A percentile compares a stretch with the other conserved stretches of the same genome.
These are phyloP conservation scores for Tympanoctomys barrerae DNA, from an alignment of 2,797 vertebrate genomes.

Conservation along the genomic window DNA sequence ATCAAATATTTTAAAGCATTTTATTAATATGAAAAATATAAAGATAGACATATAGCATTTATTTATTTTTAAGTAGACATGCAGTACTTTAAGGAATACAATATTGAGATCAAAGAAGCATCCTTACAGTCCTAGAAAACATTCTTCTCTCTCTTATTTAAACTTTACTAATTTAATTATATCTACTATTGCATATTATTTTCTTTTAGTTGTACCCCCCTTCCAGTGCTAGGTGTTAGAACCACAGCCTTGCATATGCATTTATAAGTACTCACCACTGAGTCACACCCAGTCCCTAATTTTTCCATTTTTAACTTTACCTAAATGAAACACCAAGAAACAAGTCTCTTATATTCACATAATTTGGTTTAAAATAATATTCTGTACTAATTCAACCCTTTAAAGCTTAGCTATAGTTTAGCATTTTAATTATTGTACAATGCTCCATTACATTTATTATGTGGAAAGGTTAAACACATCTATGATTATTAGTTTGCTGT, in stretches of 20 bases:
- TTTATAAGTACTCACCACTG: not conserved
- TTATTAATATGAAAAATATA: not conserved
- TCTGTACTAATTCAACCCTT: not conserved
- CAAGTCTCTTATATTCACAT: not conserved
- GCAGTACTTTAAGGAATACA: not conserved
- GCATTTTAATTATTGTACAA: not conserved
- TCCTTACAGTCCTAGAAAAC: not conserved
- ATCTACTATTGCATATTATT: not conserved
- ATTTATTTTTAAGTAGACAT: not conserved
- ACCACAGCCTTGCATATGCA: not conserved
- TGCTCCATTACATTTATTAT: not conserved
- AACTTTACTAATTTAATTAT: not conserved
- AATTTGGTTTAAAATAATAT: not conserved
- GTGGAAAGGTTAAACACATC: not conserved
- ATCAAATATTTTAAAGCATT: slow-evolving; percentile 30
- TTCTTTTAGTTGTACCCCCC: not conserved
- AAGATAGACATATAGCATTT: not conserved
- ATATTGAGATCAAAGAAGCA: not conserved
- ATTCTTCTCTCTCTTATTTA: not conserved
- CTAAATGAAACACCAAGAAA: not conserved
- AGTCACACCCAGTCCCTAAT: not conserved
- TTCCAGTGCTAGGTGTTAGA: not conserved
- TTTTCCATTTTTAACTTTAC: slow-evolving; percentile 25
- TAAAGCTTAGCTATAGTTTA: not conserved
- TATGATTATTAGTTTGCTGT: not conserved